Evolutionary conservation across 2,113 vertebrate genomes (phyloP), one percentile per base, ranked within the genome.

Genomic region (Rhinopomastus cyanomelas): DNA sequence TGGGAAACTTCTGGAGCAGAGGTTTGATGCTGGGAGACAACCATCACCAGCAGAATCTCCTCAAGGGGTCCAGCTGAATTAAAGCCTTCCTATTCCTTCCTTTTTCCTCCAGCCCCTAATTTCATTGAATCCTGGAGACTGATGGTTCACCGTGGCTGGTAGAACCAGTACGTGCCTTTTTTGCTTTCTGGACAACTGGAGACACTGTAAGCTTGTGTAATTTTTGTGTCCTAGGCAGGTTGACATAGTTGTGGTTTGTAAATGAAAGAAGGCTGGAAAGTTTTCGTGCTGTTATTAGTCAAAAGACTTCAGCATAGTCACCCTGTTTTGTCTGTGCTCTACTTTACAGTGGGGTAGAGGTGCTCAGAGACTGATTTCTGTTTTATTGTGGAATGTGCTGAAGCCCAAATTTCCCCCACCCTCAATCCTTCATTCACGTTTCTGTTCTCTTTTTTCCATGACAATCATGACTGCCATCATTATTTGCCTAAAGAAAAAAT

Each of bases 11-110:
- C 32, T 76, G 10, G 3, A 72, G 26, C 22, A 61, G 19, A 6
- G 65, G 17, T 56, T 65, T 0, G 0, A 20, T 59, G 30, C 15
- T 22, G 17, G n/a, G 6, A 64, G 18, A 39, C 15, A 27, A 5
- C 20, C 11, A 13, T 36, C 2, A 2, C 46, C 69, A 88, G 52
- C 20, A 88, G 74, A 16, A 71, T 29, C 7, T 72, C 32, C n/a
- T 61, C 55, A 20, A 49, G 51, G 10, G 5, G 2, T 46, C 37
- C 7, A 6, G 42, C 9, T 51, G 68, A 3, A 1, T 5, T 0
- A 39, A 13, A 76, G 4, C 7, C 52, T 51, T 65, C 75, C 22
- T 72, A 8, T 39, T 72, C 12, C 12, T 36, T 55, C 48, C 55
- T 27, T 27, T 17, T 12, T 5, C 1, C 16, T 3, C 8, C 12